A percentile compares a stretch with the other conserved stretches of the same genome.
Evolutionary conservation across 2,888 invertebrate species (phyloP).

Genomic region (Megamerina dolium): DNA sequence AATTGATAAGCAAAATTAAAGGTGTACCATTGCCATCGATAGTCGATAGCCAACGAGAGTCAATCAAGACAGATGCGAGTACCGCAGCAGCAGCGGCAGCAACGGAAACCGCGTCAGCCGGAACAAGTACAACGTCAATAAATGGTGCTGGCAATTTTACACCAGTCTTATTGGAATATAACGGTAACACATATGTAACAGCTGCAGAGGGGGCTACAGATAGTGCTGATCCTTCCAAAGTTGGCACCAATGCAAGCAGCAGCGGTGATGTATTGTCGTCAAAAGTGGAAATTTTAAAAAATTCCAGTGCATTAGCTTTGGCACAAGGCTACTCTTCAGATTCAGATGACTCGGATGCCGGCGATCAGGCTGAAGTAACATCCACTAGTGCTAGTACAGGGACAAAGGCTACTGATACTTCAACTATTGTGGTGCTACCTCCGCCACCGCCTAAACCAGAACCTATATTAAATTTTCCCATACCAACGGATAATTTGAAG

Average conservation of each 20-base stretch:
- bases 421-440: slow-evolving; percentile 2
- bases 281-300: slow-evolving; percentile 42
- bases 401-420: no score
- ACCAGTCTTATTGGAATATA: slow-evolving; percentile 43
- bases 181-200: slow-evolving; percentile 35
- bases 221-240: slow-evolving; percentile 22
- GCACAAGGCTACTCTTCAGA: slow-evolving; percentile 58
- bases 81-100: slow-evolving; percentile 31
- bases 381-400: no score
- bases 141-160: slow-evolving; percentile 31
- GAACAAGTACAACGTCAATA: slow-evolving; percentile 17
- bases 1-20: slow-evolving; percentile 80
- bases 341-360: slow-evolving; percentile 46
- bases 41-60: slow-evolving; percentile 27
- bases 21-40: slow-evolving; percentile 53
- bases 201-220: slow-evolving; percentile 16
- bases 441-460: slow-evolving; percentile 16
- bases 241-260: slow-evolving; percentile 12
- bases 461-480: slow-evolving; percentile 46
- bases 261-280: slow-evolving; percentile 16
- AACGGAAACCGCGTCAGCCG: slow-evolving; percentile 24
- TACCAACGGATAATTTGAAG: slow-evolving; percentile 76
- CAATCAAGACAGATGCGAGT: slow-evolving; percentile 25
- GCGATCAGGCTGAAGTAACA: slow-evolving; percentile 15
- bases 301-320: slow-evolving; percentile 50